Base-by-base conservation (phyloP, 2,888 invertebrate species). In the Rambutsinella grinnellia region DNA sequence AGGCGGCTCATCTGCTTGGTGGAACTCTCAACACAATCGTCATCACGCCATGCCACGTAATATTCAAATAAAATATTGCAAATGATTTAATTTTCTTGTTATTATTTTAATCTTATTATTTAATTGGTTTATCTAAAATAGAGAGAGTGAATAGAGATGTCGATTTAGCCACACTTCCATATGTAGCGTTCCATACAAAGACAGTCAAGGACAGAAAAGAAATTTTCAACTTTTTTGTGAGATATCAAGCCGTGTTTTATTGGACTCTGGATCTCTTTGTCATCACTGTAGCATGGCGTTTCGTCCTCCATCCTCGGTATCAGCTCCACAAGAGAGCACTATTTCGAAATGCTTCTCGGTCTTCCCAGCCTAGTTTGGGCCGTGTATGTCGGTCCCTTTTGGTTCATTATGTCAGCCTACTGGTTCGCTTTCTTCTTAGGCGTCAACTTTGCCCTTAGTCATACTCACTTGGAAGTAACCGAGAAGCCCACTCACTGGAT, bases 151-250 rank as follows among this genome's bases (percentile, higher is more conserved):
- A n/a, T n/a, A n/a, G n/a, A n/a, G 82, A 83, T 58, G 80, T 81
- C n/a, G 81, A 83, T 54, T 51, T 83, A n/a, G 71, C 79, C 10
- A 77, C 82, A 0, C 23, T 83, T 0, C 82, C 82, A 10, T 63
- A 79, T 10, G 49, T 83, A 6, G 82, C 79, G 0, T 83, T 81
- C 51, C 78, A 83, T 28, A 26, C 63, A 5, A 70, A 68, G 24
- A 60, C 72, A 10, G 82, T 81, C 10, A 65, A 63, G 60, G 21
- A 28, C 3, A 24, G 10, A 24, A 54, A 53, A 1, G 47, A 66
- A 8, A 27, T 60, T 21, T 60, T 44, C 49, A 36, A 19, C 1
- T 66, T 74, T 26, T 66, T 66, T 23, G 54, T 66, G 13, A 74
- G 19, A 65, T 27, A 66, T 28, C 26, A 57, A 27, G 15, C 3